phyloP scores from a whole-genome alignment of 2,797 vertebrate genomes.

The Cuniculus paca region DNA sequence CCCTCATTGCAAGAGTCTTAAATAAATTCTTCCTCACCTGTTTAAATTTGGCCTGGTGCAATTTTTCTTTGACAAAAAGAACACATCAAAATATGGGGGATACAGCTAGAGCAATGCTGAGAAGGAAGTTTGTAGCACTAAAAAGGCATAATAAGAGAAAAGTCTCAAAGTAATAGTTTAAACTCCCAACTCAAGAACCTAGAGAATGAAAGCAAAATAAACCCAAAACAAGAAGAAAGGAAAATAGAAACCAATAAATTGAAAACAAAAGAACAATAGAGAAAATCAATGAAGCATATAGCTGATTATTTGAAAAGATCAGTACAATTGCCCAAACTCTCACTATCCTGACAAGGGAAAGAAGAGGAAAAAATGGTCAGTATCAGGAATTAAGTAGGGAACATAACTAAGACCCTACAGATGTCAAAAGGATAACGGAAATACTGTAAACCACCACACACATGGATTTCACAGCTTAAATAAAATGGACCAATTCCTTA shows the following conservation, averaged over 20 bases:
- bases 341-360: neutral
- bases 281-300: neutral
- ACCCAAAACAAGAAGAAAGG: neutral
- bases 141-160: neutral
- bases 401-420: neutral
- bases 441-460: neutral
- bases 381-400: neutral
- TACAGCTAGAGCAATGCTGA: neutral
- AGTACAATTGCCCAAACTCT: neutral
- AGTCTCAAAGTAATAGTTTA: constrained; percentile 11
- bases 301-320: neutral
- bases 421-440: neutral
- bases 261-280: neutral
- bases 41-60: neutral
- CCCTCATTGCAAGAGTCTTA: neutral
- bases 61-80: constrained; percentile 46
- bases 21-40: neutral
- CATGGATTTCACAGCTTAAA: neutral
- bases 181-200: neutral
- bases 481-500: neutral
- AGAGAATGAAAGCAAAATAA: constrained; percentile 17
- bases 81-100: neutral
- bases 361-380: neutral
- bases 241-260: neutral
- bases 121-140: neutral